Evolutionary conservation across 2,888 invertebrate genomes (phyloP).

Genomic region (Tenthredo notha): DNA sequence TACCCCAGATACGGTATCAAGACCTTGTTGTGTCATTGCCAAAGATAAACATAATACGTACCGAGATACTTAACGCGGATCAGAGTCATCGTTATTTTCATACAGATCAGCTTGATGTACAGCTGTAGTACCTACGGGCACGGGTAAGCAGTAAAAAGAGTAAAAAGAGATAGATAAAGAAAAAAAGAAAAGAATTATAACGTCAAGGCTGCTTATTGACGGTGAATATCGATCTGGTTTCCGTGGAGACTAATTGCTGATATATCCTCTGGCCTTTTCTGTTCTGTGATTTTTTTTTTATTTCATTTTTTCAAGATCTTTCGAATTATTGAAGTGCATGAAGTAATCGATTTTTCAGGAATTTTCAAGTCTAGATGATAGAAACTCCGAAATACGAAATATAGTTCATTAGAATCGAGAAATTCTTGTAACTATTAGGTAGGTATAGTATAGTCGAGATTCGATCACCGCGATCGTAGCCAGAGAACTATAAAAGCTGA

Average conservation of each 20-base stretch:
- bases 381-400: neutral
- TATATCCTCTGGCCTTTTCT: neutral
- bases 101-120: neutral
- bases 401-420: too few relatives aligned
- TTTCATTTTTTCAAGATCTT: neutral
- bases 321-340: neutral
- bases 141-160: neutral
- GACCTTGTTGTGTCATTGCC: neutral
- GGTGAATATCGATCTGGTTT: neutral
- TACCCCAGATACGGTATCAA: neutral
- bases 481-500: too few relatives aligned
- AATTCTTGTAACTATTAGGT: too few relatives aligned
- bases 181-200: neutral
- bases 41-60: neutral
- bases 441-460: too few relatives aligned
- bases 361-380: neutral
- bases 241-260: slow-evolving; percentile 16
- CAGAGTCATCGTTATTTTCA: slow-evolving; percentile 5
- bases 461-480: too few relatives aligned
- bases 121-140: neutral
- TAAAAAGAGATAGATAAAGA: neutral
- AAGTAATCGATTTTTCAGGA: too few relatives aligned
- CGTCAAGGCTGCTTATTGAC: neutral
- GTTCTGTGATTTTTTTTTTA: neutral
- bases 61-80: slow-evolving; percentile 28